These are phyloP conservation scores for Laticauda laticaudata DNA, from an alignment of 2,113 vertebrate genomes.

Conservation along the genomic window DNA sequence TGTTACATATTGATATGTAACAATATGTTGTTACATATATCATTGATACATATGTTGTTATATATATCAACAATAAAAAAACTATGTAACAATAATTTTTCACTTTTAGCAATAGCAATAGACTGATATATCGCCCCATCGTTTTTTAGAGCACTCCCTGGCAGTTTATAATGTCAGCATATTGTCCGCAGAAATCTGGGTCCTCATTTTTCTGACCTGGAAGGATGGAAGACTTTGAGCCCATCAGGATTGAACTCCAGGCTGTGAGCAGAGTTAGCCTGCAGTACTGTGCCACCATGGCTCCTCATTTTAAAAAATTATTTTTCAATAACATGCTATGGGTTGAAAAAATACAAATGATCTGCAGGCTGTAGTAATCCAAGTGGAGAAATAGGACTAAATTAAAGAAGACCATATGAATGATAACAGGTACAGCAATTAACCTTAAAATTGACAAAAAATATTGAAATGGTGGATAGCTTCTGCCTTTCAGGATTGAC, in stretches of 20 bases:
- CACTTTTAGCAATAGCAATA: neutral
- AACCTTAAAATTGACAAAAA: neutral
- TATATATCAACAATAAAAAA: too few relatives aligned
- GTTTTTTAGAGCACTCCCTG: neutral
- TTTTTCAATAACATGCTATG: neutral
- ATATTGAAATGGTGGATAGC: neutral
- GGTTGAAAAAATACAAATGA: neutral
- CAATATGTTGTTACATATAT: too few relatives aligned
- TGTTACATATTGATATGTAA: neutral
- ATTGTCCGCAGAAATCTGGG: neutral
- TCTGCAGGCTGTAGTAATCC: neutral
- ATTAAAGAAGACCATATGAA: neutral
- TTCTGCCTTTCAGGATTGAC: neutral
- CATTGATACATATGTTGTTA: too few relatives aligned
- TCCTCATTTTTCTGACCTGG: neutral
- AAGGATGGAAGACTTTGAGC: neutral
- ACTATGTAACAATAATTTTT: neutral
- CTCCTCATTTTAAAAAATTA: neutral
- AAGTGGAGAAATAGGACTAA: neutral
- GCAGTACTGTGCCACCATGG: neutral
- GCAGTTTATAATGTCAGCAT: neutral
- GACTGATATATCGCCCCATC: neutral
- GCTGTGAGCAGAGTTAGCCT: neutral
- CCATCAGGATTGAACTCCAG: neutral
- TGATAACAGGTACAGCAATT: neutral